These are phyloP conservation scores for Rhodeus uyekii DNA, from an alignment of 2,797 vertebrate genomes.

Conservation along the genomic window DNA sequence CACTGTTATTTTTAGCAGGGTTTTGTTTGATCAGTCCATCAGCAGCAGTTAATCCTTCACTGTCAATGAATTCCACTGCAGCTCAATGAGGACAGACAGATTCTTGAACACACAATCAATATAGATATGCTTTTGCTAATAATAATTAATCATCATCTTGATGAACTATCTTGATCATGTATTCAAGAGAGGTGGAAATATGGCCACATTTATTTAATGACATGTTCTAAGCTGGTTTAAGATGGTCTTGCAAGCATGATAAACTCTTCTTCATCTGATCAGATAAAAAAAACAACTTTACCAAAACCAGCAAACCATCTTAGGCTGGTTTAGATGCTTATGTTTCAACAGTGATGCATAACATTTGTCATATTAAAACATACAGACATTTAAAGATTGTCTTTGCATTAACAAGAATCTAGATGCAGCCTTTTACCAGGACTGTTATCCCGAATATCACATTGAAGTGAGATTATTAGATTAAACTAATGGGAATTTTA, in stretches of 20 bases:
- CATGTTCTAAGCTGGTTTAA: not conserved
- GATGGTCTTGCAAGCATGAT: not conserved
- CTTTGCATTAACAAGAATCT: not conserved
- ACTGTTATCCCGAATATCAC: not conserved
- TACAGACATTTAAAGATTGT: not conserved
- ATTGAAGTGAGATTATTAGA: not conserved
- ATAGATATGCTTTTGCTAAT: not conserved
- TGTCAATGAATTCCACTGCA: slow-evolving; percentile 38
- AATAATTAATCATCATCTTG: too few species aligned
- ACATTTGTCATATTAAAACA: not conserved
- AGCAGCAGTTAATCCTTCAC: slow-evolving; percentile 59
- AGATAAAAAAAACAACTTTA: not conserved
- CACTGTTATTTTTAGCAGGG: slow-evolving; percentile 23
- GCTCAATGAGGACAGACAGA: not conserved
- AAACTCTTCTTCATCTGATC: not conserved
- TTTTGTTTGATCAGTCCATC: slow-evolving; percentile 61
- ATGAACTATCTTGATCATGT: too few species aligned
- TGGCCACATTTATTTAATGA: not conserved
- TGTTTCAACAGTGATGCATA: not conserved
- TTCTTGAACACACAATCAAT: not conserved
- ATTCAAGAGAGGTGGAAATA: too few species aligned
- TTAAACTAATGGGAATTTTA: not conserved
- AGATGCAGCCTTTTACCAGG: not conserved
- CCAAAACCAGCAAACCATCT: too few species aligned
- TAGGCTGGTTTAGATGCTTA: not conserved